Evolutionary conservation across 37 sponge, comb jelly and placozoan species (phyloP).

Genomic region (Halisarca cf. caerulea): DNA sequence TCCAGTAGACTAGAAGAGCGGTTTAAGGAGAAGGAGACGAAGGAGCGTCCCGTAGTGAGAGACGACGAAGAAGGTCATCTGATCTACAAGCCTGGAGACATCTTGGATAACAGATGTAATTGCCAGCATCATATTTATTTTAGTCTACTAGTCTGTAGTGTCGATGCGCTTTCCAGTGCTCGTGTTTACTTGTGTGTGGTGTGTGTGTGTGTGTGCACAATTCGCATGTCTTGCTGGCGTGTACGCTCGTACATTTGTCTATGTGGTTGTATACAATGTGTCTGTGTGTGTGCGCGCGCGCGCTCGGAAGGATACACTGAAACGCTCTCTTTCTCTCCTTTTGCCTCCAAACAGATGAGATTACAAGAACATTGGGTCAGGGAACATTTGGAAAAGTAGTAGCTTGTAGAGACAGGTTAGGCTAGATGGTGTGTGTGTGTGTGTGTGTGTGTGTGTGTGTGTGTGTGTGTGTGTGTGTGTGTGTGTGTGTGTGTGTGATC

Average conservation of each 20-base stretch:
- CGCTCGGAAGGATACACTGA: background rate
- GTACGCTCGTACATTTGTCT: background rate
- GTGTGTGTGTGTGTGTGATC: background rate
- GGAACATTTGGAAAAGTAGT: slow-evolving; percentile 99
- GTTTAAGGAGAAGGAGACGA: slow-evolving; percentile 7
- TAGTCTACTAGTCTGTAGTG: background rate
- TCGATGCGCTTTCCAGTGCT: background rate
- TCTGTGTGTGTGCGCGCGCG: background rate
- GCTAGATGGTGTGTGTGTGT: background rate
- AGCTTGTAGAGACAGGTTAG: slow-evolving; percentile 87
- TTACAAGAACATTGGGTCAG: slow-evolving; percentile 86
- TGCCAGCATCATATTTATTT: background rate
- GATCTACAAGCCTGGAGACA: slow-evolving; percentile 82
- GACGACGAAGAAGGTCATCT: slow-evolving; percentile 93
- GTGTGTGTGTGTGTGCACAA: background rate
- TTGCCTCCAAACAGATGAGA: slow-evolving; percentile 68
- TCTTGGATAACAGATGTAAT: slow-evolving; percentile 75
- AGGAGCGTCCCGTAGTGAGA: slow-evolving; percentile 35
- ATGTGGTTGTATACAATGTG: background rate
- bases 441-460: slow-evolving; percentile 43
- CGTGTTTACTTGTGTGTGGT: background rate
- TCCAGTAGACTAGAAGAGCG: background rate
- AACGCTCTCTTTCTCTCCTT: background rate
- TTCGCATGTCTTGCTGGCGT: too few relatives aligned
- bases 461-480: slow-evolving; percentile 16